Conservation (phyloP, 2,888 invertebrate species). For the Callinectes sapidus region DNA sequence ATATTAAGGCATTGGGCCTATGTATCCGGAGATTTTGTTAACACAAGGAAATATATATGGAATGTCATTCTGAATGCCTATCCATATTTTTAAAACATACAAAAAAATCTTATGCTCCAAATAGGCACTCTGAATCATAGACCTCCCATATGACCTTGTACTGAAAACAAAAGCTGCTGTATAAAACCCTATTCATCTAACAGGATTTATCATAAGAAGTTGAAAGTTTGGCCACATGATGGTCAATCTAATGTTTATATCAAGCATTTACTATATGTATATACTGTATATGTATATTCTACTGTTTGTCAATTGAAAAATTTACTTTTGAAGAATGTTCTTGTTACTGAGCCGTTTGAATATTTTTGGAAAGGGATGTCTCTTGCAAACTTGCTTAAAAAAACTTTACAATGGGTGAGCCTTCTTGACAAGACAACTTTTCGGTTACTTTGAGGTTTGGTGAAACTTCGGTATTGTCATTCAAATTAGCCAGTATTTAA, state of each 20-base stretch:
- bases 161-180: constrained; percentile 39
- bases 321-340: not conserved
- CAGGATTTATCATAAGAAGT: constrained; percentile 55
- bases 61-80: constrained; percentile 58
- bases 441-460: constrained; percentile 46
- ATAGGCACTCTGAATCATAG: constrained; percentile 59
- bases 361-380: constrained; percentile 29
- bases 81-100: constrained; percentile 46
- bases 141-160: constrained; percentile 54
- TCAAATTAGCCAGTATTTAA: not conserved
- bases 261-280: not conserved
- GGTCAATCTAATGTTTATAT: constrained; percentile 6
- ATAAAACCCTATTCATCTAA: constrained; percentile 53
- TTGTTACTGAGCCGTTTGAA: not conserved
- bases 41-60: constrained; percentile 56
- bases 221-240: constrained; percentile 56
- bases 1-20: constrained; percentile 55
- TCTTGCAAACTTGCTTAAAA: constrained; percentile 50
- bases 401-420: constrained; percentile 51
- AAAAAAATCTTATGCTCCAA: constrained; percentile 41
- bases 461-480: constrained; percentile 9
- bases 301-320: not conserved
- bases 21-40: constrained; percentile 45
- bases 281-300: not conserved
- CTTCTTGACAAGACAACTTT: constrained; percentile 57